A percentile compares a stretch with the other conserved stretches of the same genome.
phyloP scores from a whole-genome alignment of 1,140 invertebrate species.

The Lepidotrigona ventralis region DNA sequence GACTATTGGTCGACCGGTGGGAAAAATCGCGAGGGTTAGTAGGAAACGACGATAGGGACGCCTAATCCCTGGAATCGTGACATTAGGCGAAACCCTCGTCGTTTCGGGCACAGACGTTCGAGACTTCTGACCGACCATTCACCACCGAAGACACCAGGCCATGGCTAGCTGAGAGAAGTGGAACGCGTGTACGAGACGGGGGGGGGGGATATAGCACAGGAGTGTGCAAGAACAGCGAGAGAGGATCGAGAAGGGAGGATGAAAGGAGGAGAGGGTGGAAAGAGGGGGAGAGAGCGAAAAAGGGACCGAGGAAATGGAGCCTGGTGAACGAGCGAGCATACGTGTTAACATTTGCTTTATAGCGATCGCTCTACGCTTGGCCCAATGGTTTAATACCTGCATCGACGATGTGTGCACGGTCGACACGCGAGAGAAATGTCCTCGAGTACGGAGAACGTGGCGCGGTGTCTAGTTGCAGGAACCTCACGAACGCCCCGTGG shows the following conservation, averaged over 20 bases:
- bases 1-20: background rate
- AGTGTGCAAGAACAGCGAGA: background rate
- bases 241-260: background rate
- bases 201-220: constrained; percentile 8
- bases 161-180: constrained; percentile 22
- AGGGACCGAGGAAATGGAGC: constrained; percentile 38
- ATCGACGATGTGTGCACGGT: constrained; percentile 45
- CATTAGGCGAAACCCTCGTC: constrained; percentile 61
- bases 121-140: constrained; percentile 49
- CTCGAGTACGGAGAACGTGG: background rate
- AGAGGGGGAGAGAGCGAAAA: background rate
- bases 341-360: constrained; percentile 75
- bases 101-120: constrained; percentile 39
- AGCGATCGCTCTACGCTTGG: constrained; percentile 57
- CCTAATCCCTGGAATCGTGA: constrained; percentile 57
- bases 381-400: constrained; percentile 70
- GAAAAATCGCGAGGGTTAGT: constrained; percentile 6
- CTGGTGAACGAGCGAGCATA: constrained; percentile 44
- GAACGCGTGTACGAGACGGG: constrained; percentile 50
- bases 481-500: constrained; percentile 27
- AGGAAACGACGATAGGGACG: constrained; percentile 38
- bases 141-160: constrained; percentile 9
- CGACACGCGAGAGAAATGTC: constrained; percentile 45
- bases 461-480: constrained; percentile 19
- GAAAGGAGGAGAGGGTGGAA: too few species aligned